These are phyloP conservation scores for Montipora sp. DNA, from an alignment of 64 coral and sea anemone species.

Conservation along the genomic window DNA sequence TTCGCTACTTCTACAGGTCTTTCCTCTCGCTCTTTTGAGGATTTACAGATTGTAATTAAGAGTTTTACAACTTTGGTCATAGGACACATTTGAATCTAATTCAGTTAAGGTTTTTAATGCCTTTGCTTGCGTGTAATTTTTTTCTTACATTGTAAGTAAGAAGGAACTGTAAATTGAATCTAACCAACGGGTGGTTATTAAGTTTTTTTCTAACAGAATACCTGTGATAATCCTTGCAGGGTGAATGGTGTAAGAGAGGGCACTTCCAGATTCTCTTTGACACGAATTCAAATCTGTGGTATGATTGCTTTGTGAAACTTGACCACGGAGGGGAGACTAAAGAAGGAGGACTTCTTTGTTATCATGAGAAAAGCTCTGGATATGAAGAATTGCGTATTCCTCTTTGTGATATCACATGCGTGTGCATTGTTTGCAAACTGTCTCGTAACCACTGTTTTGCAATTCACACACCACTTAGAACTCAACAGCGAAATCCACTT, in stretches of 20 bases:
- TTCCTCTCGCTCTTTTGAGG: no score
- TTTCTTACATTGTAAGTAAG: no score
- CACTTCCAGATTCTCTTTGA: conserved; percentile 71
- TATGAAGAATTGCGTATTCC: conserved; percentile 80
- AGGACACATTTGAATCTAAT: no score
- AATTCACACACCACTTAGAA: conserved; percentile 71
- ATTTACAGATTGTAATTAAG: no score
- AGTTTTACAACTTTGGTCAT: no score
- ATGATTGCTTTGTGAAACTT: conserved; percentile 80
- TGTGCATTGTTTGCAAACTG: conserved; percentile 77
- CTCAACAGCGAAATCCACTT: conserved; percentile 76
- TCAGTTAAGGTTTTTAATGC: no score
- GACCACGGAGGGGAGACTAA: conserved; percentile 59
- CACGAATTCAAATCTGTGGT: conserved; percentile 84
- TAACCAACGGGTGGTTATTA: no score
- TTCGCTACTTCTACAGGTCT: no score
- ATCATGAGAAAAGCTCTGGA: conserved; percentile 74
- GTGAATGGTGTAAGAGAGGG: conserved; percentile 89
- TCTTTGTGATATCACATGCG: conserved; percentile 78
- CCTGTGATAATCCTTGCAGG: conserved; percentile 18
- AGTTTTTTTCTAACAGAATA: neutral
- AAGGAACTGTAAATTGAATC: no score
- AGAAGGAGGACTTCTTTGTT: conserved; percentile 66
- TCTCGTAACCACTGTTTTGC: conserved; percentile 91
- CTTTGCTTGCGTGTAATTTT: no score